Conservation (phyloP, 2,113 vertebrate genomes). For the Colinus virginianus region DNA sequence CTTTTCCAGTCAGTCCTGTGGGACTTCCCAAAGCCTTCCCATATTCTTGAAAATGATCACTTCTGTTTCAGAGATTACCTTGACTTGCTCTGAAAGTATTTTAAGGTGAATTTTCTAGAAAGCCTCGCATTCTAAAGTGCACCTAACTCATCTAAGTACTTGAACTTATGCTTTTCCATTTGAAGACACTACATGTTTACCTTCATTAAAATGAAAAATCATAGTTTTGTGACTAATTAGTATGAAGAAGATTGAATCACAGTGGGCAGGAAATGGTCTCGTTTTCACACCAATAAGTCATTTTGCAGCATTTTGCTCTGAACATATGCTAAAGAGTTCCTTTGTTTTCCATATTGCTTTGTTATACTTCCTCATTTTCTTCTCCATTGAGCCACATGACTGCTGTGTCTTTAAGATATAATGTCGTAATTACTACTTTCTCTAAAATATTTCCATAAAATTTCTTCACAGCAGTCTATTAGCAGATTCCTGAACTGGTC, state of each 20-base stretch:
- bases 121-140: neutral
- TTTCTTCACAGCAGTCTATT: neutral
- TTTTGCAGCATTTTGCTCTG: neutral
- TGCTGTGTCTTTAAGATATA: neutral
- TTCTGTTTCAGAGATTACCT: neutral
- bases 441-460: neutral
- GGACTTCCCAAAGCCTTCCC: neutral
- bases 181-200: neutral
- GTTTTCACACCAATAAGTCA: neutral
- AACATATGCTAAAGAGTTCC: neutral
- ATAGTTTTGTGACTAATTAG: neutral
- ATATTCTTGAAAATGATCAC: neutral
- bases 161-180: accelerated
- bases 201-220: neutral
- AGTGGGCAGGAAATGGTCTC: neutral
- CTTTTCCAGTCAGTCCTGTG: neutral
- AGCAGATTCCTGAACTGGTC: neutral
- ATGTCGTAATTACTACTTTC: neutral
- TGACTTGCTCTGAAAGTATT: neutral
- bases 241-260: neutral
- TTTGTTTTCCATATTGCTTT: neutral
- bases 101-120: constrained; percentile 26
- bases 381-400: neutral
- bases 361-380: neutral
- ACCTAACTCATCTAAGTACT: neutral